Conservation (phyloP, 1,140 invertebrate genomes). For the Lepidostoma basale region DNA sequence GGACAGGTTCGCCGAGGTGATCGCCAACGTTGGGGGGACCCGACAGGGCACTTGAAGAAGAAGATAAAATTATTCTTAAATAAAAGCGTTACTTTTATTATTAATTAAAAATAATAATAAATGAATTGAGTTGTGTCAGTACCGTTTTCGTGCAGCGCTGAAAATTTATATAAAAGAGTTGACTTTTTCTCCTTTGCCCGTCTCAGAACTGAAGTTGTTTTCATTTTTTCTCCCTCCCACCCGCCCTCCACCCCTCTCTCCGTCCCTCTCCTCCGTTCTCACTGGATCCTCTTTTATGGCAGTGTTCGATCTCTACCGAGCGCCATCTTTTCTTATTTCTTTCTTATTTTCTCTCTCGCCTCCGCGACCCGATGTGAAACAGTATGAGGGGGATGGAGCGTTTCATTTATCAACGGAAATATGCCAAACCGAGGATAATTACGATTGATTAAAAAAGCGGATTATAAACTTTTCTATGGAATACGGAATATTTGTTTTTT, state of each 20-base stretch:
- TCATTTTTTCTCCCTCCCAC: constrained; percentile 41
- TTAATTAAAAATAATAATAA: neutral
- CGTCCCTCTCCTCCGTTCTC: constrained; percentile 25
- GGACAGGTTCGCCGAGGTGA: too few relatives aligned
- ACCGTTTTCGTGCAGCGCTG: neutral
- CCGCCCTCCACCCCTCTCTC: neutral
- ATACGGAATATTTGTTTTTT: too few relatives aligned
- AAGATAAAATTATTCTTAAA: too few relatives aligned
- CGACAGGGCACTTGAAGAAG: too few relatives aligned
- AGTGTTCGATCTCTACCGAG: constrained; percentile 44
- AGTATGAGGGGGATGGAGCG: neutral
- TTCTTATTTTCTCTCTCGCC: constrained; percentile 20
- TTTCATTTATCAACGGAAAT: neutral
- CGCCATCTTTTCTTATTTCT: constrained; percentile 41
- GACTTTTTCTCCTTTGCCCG: constrained; percentile 42
- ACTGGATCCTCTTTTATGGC: constrained; percentile 38
- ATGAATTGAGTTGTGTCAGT: neutral
- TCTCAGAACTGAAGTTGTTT: constrained; percentile 44
- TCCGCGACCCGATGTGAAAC: neutral
- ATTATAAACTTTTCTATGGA: too few relatives aligned
- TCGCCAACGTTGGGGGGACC: too few relatives aligned
- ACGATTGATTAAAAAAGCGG: too few relatives aligned
- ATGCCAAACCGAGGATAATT: too few relatives aligned
- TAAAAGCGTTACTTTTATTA: too few relatives aligned
- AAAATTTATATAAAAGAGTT: constrained; percentile 42